Evolutionary conservation across 1,140 invertebrate species (phyloP).

Genomic region (Bombus ignitus): DNA sequence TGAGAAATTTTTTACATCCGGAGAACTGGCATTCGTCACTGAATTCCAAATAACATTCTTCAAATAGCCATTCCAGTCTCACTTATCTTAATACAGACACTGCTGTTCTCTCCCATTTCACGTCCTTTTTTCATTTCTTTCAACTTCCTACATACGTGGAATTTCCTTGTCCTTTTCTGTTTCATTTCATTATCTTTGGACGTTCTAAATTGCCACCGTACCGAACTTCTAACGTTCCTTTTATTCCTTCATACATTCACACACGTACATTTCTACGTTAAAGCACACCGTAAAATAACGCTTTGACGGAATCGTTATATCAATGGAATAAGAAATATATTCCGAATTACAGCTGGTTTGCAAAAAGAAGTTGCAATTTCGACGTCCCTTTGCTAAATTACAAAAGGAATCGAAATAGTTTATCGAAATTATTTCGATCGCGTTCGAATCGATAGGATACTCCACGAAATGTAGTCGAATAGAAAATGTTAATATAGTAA

Average conservation of each 20-base stretch:
- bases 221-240: neutral
- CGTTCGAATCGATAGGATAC: too few relatives aligned
- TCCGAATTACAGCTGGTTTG: too few relatives aligned
- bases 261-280: neutral
- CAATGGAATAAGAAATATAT: too few relatives aligned
- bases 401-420: too few relatives aligned
- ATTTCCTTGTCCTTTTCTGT: neutral
- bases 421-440: too few relatives aligned
- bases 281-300: neutral
- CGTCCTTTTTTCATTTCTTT: neutral
- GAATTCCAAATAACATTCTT: conserved; percentile 14
- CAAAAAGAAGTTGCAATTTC: too few relatives aligned
- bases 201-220: neutral
- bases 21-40: neutral
- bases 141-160: neutral
- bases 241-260: too few relatives aligned
- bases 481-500: too few relatives aligned
- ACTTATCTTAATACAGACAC: neutral
- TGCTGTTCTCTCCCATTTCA: too few relatives aligned
- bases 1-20: too few relatives aligned
- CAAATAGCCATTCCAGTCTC: neutral
- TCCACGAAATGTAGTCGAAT: too few relatives aligned
- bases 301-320: neutral
- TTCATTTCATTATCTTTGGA: conserved; percentile 1
- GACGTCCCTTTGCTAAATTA: too few relatives aligned